Conservation (phyloP, 2,888 invertebrate species). For the Cepaea hortensis region DNA sequence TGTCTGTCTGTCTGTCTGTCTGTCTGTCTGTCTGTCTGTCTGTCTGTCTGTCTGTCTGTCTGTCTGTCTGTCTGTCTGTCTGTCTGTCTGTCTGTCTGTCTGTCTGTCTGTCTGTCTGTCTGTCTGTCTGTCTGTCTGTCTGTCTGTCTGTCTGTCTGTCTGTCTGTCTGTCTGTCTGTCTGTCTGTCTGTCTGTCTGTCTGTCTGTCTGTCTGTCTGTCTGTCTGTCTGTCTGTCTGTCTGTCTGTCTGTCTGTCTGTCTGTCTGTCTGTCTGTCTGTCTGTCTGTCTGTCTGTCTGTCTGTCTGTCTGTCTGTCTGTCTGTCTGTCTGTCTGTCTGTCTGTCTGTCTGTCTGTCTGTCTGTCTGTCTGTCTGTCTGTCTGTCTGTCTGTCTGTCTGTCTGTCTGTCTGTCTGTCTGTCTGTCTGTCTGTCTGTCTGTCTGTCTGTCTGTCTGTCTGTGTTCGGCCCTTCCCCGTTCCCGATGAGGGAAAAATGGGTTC, state of each 20-base stretch:
- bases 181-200: constrained; percentile 36
- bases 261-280: constrained; percentile 29
- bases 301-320: constrained; percentile 18
- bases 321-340: constrained; percentile 23
- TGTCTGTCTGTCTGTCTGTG: no score
- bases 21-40: constrained; percentile 46
- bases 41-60: constrained; percentile 45
- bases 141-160: constrained; percentile 10
- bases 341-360: constrained; percentile 38
- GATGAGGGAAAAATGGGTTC: no score
- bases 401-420: constrained; percentile 44
- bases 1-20: constrained; percentile 41
- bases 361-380: constrained; percentile 41
- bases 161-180: constrained; percentile 31
- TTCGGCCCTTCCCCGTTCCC: no score
- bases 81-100: constrained; percentile 30
- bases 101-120: constrained; percentile 2
- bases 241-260: constrained; percentile 40
- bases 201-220: constrained; percentile 39
- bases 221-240: constrained; percentile 44
- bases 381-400: constrained; percentile 46
- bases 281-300: constrained; percentile 21
- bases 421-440: constrained; percentile 17
- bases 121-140: constrained; percentile 15
- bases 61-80: constrained; percentile 40